Evolutionary conservation across 2,797 vertebrate genomes (phyloP).

Genomic region (Acipenser transmontanus): DNA sequence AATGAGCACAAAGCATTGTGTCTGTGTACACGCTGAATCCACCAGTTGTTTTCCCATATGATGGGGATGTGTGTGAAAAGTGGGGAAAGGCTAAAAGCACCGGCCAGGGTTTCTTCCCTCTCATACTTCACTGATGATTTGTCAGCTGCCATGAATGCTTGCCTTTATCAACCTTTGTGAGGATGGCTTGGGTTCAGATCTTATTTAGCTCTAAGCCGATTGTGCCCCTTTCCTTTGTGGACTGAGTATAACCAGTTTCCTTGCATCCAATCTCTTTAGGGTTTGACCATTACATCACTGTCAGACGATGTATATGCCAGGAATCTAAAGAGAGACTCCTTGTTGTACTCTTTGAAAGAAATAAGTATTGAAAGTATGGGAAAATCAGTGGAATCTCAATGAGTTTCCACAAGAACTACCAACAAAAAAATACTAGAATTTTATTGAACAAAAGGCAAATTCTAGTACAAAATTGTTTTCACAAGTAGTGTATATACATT

Average conservation of each 20-base stretch:
- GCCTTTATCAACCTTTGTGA: conserved; percentile 49
- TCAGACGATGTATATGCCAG: conserved; percentile 46
- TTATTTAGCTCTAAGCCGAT: conserved; percentile 49
- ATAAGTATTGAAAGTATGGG: conserved; percentile 58
- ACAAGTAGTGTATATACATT: conserved; percentile 9
- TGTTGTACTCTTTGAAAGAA: conserved; percentile 47
- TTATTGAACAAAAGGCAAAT: conserved; percentile 29
- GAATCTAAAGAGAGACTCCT: conserved; percentile 42
- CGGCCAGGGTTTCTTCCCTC: conserved; percentile 42
- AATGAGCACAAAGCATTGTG: conserved; percentile 9
- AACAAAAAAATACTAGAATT: conserved; percentile 24
- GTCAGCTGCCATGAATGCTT: conserved; percentile 51
- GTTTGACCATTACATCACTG: conserved; percentile 54
- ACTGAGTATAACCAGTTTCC: conserved; percentile 64
- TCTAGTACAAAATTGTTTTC: conserved; percentile 27
- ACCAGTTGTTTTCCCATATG: conserved; percentile 26
- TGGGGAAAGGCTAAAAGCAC: conserved; percentile 21
- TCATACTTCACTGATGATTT: conserved; percentile 66
- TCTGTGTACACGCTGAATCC: conserved; percentile 7
- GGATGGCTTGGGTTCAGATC: conserved; percentile 45
- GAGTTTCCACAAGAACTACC: conserved; percentile 47
- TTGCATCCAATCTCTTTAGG: conserved; percentile 59
- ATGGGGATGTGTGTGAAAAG: conserved; percentile 12
- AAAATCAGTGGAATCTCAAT: conserved; percentile 46
- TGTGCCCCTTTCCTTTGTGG: conserved; percentile 48